A percentile compares a stretch with the other conserved stretches of the same genome.
These are phyloP conservation scores for Orientallactaga bullata DNA, from an alignment of 2,113 vertebrate genomes.

Conservation along the genomic window DNA sequence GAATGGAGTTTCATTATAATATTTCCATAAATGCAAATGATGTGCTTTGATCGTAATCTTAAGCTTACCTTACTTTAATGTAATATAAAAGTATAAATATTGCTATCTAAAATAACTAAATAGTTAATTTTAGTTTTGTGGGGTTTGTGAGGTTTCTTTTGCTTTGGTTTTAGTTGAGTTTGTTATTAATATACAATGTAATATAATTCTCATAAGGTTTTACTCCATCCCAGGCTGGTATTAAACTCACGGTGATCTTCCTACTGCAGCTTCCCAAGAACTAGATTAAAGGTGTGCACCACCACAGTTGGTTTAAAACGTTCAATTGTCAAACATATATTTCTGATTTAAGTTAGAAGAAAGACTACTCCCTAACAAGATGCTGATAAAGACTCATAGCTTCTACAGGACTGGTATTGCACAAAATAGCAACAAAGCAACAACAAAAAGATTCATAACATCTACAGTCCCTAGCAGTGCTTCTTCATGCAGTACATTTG, in stretches of 20 bases:
- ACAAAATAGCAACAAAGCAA: background rate
- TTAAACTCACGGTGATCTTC: no score
- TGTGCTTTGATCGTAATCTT: background rate
- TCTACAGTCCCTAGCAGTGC: no score
- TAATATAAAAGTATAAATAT: constrained; percentile 24
- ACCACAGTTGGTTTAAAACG: background rate
- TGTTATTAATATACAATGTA: no score
- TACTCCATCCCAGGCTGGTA: no score
- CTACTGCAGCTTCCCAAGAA: no score
- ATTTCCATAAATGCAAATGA: background rate
- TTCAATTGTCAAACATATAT: constrained; percentile 21
- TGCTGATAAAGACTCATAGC: background rate
- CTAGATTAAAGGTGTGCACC: no score
- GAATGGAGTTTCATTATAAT: no score
- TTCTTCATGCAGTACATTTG: background rate
- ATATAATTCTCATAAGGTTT: no score
- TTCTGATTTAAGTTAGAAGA: background rate
- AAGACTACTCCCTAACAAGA: constrained; percentile 30
- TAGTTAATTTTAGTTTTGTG: no score
- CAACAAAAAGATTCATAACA: background rate
- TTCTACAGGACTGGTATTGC: background rate
- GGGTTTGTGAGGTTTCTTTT: no score
- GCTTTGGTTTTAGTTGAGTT: no score
- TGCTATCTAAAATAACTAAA: background rate
- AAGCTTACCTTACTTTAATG: constrained; percentile 37